Evolutionary conservation across 2,113 vertebrate species (phyloP).

Genomic region (Dromaius novaehollandiae): DNA sequence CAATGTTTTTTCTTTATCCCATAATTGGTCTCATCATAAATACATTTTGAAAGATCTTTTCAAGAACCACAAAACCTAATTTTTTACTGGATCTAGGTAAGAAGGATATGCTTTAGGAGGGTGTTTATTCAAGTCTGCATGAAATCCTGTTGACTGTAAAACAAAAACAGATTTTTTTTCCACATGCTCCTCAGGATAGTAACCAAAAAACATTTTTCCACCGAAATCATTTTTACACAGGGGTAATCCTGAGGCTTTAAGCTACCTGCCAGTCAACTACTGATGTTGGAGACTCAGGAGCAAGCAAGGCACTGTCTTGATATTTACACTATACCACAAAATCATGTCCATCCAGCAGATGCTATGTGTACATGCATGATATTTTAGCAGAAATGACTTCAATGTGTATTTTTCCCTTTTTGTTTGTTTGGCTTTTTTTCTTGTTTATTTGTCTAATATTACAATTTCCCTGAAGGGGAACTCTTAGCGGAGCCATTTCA

Average conservation of each 20-base stretch:
- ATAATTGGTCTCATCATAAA: background rate
- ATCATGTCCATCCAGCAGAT: fast-evolving
- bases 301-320: background rate
- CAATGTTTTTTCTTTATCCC: background rate
- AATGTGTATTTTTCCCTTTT: background rate
- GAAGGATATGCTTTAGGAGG: background rate
- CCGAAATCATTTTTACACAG: constrained; percentile 11
- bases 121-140: background rate
- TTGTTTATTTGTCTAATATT: background rate
- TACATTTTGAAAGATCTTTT: background rate
- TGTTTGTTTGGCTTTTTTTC: background rate
- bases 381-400: background rate
- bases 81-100: background rate
- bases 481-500: background rate
- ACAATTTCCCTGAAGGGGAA: background rate
- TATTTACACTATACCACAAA: background rate
- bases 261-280: background rate
- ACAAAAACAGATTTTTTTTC: background rate
- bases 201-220: background rate
- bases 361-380: background rate
- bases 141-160: background rate
- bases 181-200: background rate
- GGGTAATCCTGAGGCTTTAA: background rate
- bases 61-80: background rate
- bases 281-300: background rate